phyloP scores from a whole-genome alignment of 2,113 vertebrate genomes.

The Neotragus moschatus region DNA sequence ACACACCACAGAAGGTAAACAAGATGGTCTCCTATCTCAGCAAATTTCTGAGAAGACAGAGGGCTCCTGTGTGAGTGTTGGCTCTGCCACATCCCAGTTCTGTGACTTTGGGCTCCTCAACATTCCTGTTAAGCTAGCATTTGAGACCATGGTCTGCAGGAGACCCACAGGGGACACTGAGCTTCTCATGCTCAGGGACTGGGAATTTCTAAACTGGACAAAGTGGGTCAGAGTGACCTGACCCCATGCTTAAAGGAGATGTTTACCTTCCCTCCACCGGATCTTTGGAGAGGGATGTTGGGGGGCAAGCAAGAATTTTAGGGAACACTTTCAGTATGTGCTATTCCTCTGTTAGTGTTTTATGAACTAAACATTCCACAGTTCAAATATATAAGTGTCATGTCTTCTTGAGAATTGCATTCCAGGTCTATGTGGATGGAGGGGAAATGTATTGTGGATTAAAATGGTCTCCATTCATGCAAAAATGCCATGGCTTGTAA shows the following conservation, averaged over 20 bases:
- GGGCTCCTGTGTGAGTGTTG: too few species aligned
- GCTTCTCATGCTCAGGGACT: too few species aligned
- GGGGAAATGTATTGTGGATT: not conserved
- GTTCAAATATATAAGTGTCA: not conserved
- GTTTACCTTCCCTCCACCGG: not conserved
- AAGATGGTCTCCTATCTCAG: not conserved
- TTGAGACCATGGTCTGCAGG: not conserved
- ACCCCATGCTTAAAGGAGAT: not conserved
- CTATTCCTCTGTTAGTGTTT: not conserved
- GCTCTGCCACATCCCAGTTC: not conserved
- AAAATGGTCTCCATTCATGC: not conserved
- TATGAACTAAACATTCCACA: not conserved
- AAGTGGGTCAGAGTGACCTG: not conserved
- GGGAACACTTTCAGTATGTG: too few species aligned
- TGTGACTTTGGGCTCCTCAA: not conserved
- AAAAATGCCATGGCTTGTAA: not conserved
- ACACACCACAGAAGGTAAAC: not conserved
- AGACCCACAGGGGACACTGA: too few species aligned
- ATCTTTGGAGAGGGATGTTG: rapidly evolving
- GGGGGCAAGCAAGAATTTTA: rapidly evolving
- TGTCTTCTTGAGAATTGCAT: too few species aligned
- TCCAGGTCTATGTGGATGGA: not conserved
- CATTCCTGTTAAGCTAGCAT: not conserved
- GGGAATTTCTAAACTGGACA: not conserved
- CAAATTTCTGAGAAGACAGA: not conserved